Conservation (phyloP, 2,888 invertebrate species). For the Lycocerus yunnanus region DNA sequence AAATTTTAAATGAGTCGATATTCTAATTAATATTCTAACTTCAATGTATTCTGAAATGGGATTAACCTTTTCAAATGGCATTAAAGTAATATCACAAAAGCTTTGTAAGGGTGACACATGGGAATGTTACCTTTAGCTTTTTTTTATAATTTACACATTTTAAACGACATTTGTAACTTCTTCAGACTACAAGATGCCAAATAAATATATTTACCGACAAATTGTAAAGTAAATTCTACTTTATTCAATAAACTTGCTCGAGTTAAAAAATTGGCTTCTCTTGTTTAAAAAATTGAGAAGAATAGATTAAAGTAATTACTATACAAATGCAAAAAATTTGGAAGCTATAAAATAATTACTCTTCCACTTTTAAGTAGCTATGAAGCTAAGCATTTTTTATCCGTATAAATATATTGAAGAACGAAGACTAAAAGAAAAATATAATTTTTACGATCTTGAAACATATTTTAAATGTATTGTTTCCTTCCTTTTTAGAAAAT, state of each 20-base stretch:
- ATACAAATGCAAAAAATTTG: no score
- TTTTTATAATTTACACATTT: neutral
- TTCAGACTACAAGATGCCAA: neutral
- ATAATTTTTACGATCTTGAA: no score
- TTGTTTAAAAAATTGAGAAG: no score
- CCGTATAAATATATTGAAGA: no score
- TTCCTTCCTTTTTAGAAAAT: no score
- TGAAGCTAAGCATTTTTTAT: no score
- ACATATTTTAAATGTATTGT: no score
- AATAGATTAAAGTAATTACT: no score
- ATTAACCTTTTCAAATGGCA: neutral
- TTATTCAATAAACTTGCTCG: neutral
- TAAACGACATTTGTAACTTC: neutral
- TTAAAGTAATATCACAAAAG: neutral
- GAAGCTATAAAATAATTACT: no score
- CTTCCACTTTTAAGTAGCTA: no score
- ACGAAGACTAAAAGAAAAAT: no score
- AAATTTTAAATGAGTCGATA: neutral
- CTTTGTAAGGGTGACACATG: neutral
- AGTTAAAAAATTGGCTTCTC: neutral
- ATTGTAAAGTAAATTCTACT: neutral
- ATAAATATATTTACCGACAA: neutral
- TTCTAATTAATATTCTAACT: neutral
- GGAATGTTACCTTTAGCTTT: neutral
- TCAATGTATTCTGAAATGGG: neutral